Conservation (phyloP, 2,113 vertebrate genomes). For the Nanorana parkeri region DNA sequence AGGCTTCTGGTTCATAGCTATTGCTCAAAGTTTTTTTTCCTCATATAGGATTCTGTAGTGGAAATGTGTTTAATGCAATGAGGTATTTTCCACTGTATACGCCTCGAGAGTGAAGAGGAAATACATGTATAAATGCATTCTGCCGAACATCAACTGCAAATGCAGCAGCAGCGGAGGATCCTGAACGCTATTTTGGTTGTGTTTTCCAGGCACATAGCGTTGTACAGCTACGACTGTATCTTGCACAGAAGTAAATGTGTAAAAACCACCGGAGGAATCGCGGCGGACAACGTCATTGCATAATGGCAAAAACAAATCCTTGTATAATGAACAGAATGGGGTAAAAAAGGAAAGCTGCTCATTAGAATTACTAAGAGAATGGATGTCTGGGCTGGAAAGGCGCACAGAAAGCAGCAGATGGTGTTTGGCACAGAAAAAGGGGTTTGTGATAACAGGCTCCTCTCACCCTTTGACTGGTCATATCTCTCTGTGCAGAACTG, state of each 20-base stretch:
- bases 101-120: neutral
- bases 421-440: slow-evolving; percentile 5
- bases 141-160: slow-evolving; percentile 29
- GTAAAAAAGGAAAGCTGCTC: slow-evolving; percentile 37
- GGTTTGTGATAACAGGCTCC: slow-evolving; percentile 14
- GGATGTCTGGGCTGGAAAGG: slow-evolving; percentile 3
- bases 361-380: slow-evolving; percentile 43
- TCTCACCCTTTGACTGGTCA: neutral
- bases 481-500: neutral
- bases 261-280: neutral
- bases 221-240: neutral
- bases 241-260: neutral
- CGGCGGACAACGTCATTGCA: slow-evolving; percentile 31
- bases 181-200: neutral
- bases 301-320: slow-evolving; percentile 33
- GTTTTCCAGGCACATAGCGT: slow-evolving; percentile 6
- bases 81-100: slow-evolving; percentile 1
- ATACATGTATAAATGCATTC: slow-evolving; percentile 10
- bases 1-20: neutral
- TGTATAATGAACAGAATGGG: slow-evolving; percentile 36
- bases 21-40: neutral
- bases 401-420: slow-evolving; percentile 29
- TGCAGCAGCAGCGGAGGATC: neutral
- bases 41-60: neutral
- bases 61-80: neutral